Conservation (phyloP, 2,888 invertebrate species). For the Stenchaetothrips biformis region DNA sequence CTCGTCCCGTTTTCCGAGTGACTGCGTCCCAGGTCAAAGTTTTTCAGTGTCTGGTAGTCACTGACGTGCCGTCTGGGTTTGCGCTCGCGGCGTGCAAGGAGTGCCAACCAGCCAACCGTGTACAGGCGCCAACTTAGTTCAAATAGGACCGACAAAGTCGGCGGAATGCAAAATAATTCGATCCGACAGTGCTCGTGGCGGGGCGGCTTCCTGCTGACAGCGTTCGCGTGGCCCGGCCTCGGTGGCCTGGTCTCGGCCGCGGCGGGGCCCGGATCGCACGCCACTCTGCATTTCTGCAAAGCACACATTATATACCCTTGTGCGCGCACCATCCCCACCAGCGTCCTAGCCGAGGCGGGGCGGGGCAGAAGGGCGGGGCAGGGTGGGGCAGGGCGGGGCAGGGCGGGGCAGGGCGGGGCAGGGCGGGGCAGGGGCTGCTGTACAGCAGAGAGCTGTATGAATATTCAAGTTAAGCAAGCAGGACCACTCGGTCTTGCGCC, state of each 20-base stretch:
- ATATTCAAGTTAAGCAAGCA: not conserved
- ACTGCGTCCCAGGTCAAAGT: no score
- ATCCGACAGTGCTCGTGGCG: not conserved
- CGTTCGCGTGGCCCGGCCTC: not conserved
- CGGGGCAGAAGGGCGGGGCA: not conserved
- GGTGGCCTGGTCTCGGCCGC: not conserved
- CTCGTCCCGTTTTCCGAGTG: no score
- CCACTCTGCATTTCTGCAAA: constrained; percentile 1
- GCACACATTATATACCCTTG: not conserved
- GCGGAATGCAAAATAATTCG: no score
- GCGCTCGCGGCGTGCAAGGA: no score
- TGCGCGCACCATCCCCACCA: not conserved
- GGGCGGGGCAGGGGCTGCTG: not conserved
- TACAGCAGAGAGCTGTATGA: not conserved
- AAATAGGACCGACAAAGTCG: no score
- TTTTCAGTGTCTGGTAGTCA: no score
- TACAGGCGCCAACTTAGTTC: no score
- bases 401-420: not conserved
- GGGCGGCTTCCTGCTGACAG: not conserved
- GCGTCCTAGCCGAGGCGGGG: not conserved
- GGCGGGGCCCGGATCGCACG: not conserved
- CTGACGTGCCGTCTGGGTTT: no score
- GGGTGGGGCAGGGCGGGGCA: not conserved
- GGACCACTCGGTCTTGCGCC: not conserved
- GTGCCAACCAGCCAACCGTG: no score